phyloP scores from a whole-genome alignment of 2,113 vertebrate genomes.

The Rhineura floridana region DNA sequence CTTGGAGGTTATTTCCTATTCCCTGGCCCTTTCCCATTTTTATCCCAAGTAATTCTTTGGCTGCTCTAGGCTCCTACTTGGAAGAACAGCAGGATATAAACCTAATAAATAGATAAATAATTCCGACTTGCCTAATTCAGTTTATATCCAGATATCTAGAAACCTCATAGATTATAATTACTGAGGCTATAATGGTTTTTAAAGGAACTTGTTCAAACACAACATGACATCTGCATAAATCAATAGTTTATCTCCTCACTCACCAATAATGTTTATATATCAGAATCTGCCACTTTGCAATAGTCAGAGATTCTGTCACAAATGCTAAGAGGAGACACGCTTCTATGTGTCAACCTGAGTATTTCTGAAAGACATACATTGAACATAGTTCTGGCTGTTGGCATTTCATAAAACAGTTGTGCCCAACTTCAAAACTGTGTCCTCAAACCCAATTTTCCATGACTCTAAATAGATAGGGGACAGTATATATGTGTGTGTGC shows the following conservation, averaged over 20 bases:
- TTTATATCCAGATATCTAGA: neutral
- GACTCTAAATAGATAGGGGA: neutral
- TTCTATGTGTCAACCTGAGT: neutral
- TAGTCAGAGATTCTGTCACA: neutral
- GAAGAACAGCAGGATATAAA: no score
- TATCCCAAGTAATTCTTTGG: neutral
- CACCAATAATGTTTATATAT: neutral
- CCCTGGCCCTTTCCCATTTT: neutral
- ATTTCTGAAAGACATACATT: neutral
- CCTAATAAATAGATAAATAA: no score
- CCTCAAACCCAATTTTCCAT: neutral
- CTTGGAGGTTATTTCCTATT: neutral
- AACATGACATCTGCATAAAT: neutral
- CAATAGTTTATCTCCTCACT: neutral
- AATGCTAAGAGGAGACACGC: neutral
- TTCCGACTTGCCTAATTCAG: no score
- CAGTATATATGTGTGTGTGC: no score
- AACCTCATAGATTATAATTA: neutral
- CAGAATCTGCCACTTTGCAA: neutral
- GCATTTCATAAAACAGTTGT: neutral
- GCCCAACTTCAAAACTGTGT: neutral
- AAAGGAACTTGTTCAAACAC: neutral
- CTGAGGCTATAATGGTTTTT: neutral
- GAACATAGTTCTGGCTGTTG: neutral
- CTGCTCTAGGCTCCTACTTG: no score